Conservation (phyloP, 1,140 invertebrate genomes). For the Lepeophtheirus salmonis region DNA sequence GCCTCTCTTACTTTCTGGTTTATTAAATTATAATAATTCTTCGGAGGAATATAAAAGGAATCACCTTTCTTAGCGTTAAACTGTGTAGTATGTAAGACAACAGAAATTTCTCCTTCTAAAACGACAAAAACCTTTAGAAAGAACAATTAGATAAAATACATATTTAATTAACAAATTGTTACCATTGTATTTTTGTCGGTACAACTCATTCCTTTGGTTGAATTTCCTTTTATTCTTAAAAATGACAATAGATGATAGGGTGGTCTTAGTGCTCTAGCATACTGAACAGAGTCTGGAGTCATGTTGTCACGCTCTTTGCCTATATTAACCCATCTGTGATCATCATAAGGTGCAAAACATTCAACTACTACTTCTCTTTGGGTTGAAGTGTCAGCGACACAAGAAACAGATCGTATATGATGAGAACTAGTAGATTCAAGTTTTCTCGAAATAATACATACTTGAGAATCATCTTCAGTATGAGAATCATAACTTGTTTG, state of each 20-base stretch:
- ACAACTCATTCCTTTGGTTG: constrained; percentile 14
- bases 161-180: too few relatives aligned
- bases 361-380: too few relatives aligned
- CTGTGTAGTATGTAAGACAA: constrained; percentile 14
- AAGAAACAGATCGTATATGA: too few relatives aligned
- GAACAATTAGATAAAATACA: background rate
- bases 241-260: constrained; percentile 14
- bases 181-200: constrained; percentile 17
- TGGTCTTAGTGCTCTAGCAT: constrained; percentile 12
- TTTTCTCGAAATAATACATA: too few relatives aligned
- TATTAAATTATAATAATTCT: constrained; percentile 17
- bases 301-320: constrained; percentile 13
- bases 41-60: constrained; percentile 16
- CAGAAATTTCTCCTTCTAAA: constrained; percentile 14
- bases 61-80: constrained; percentile 17
- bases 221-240: constrained; percentile 12
- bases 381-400: background rate
- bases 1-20: constrained; percentile 10
- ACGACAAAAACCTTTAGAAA: constrained; percentile 13
- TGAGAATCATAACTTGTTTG: too few relatives aligned
- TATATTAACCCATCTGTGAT: constrained; percentile 18
- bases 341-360: constrained; percentile 17
- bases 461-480: background rate
- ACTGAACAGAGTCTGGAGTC: constrained; percentile 17
- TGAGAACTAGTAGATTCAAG: too few relatives aligned